Evolutionary conservation across 2,888 invertebrate species (phyloP).

Genomic region (Xiphydria camelus): DNA sequence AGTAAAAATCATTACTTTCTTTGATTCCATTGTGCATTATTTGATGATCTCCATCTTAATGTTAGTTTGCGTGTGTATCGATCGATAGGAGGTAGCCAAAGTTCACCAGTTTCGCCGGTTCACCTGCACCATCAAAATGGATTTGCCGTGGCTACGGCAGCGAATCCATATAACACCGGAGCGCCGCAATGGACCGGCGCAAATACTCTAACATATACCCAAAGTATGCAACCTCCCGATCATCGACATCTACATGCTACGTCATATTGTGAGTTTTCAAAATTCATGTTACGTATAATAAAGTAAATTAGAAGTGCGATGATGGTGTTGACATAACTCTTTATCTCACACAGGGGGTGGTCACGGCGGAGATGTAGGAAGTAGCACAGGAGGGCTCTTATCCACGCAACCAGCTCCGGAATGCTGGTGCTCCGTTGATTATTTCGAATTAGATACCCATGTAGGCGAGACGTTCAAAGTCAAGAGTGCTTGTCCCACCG

Average conservation of each 20-base stretch:
- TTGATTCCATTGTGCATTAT: no score
- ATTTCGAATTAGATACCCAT: constrained; percentile 95
- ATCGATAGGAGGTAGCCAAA: constrained; percentile 57
- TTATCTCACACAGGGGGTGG: constrained; percentile 54
- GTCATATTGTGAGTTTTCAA: constrained; percentile 66
- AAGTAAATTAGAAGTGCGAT: no score
- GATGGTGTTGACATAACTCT: no score
- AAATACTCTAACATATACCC: constrained; percentile 90
- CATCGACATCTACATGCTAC: constrained; percentile 64
- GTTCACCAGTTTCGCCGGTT: constrained; percentile 60
- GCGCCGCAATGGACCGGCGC: constrained; percentile 80
- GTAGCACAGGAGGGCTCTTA: constrained; percentile 65
- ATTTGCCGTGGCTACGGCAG: constrained; percentile 52
- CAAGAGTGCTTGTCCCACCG: constrained; percentile 81
- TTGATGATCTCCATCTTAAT: no score
- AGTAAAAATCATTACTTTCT: not conserved
- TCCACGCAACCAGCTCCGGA: constrained; percentile 87
- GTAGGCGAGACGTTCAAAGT: constrained; percentile 85
- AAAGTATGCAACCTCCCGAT: constrained; percentile 81
- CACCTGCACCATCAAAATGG: constrained; percentile 61
- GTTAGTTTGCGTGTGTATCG: no score
- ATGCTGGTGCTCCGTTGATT: constrained; percentile 97
- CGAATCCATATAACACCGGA: constrained; percentile 53
- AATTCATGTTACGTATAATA: no score
- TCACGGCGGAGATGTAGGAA: constrained; percentile 56